Base-by-base conservation (phyloP, 2,888 invertebrate genomes). In the Ecdyonurus torrentis region DNA sequence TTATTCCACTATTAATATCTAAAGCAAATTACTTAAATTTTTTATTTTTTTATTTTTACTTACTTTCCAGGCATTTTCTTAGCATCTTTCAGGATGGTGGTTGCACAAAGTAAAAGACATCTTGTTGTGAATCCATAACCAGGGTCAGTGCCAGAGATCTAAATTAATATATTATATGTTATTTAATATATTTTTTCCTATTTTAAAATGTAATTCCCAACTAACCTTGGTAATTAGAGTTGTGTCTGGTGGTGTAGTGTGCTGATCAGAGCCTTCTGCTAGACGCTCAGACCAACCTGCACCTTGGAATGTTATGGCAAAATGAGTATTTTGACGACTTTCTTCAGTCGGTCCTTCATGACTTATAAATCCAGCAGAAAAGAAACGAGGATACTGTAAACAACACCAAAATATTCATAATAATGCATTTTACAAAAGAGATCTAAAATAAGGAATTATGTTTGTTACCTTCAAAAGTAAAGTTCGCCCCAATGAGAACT, bases 51-150 rank as follows among this genome's bases (percentile, higher is more conserved):
- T n/a, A n/a, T n/a, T 37, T 63, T 22, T 64, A 75, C 81, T 78
- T 72, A 89, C 89, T 74, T 76, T 60, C 77, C 73, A 0, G 94
- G 93, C 79, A 96, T 81, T 70, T 86, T 86, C 63, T 85, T 81
- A 50, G 76, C 76, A 72, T 96, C 91, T 22, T 81, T 81, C 15
- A 96, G 76, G 61, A 96, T 75, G 0, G 84, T 86, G 64, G 89
- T 70, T 0, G 89, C 96, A 59, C 87, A 78, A 65, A 85, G 78
- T 2, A 94, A 77, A 65, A 92, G 71, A 58, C 84, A 82, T 2
- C 82, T 81, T 63, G 87, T 86, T 0, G 93, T 94, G 7, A 86
- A 81, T 1, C 89, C 87, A 77, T 96, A 96, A 19, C 88, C 94
- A 1, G 88, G 86, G 76, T 91, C 87, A 63, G 66, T 70, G 0